A percentile compares a stretch with the other conserved stretches of the same genome.
Evolutionary conservation across 2,113 vertebrate species (phyloP).

Genomic region (Catagonus wagneri): DNA sequence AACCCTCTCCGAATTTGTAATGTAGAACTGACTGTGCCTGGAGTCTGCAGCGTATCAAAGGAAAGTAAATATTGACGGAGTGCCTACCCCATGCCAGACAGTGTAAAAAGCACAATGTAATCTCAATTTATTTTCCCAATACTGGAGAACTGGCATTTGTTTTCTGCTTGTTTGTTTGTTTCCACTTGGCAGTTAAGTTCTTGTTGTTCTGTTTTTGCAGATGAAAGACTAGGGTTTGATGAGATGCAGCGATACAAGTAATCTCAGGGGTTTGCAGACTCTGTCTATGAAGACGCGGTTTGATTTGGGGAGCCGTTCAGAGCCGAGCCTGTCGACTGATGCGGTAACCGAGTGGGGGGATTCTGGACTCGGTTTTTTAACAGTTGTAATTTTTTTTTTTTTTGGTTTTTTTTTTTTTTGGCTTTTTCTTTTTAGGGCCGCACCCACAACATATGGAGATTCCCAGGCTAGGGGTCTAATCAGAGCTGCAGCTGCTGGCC

Average conservation of each 20-base stretch:
- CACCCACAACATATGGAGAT: too few species aligned
- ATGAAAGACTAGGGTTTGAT: neutral
- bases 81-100: rapidly evolving
- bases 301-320: neutral
- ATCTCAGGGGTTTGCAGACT: neutral
- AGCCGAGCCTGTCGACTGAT: neutral
- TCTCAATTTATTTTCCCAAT: neutral
- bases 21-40: neutral
- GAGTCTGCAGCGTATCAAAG: too few species aligned
- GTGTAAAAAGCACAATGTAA: neutral
- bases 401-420: too few species aligned
- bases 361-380: neutral
- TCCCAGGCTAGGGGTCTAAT: too few species aligned
- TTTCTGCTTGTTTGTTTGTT: neutral
- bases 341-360: neutral
- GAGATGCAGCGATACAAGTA: neutral
- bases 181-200: neutral
- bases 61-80: neutral
- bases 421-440: too few species aligned
- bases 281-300: neutral
- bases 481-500: too few species aligned
- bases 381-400: too few species aligned
- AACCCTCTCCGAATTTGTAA: neutral
- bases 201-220: neutral
- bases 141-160: rapidly evolving